Base-by-base conservation (phyloP, 64 coral and sea anemone genomes). In the Actinia equina region DNA sequence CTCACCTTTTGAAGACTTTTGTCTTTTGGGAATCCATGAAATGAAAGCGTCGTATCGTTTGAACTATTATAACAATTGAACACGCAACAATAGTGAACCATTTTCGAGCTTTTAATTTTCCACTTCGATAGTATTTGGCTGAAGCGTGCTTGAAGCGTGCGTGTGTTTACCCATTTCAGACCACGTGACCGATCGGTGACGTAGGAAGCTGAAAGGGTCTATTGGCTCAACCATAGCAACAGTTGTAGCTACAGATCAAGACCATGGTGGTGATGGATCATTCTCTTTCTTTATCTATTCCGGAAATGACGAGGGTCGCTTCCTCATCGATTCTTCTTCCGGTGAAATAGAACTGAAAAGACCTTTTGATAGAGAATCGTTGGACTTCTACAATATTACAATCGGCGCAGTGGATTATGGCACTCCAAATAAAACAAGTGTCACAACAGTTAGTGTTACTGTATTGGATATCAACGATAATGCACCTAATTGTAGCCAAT, bases 391-490 rank as follows among this genome's bases (percentile, higher is more conserved):
- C 81, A 91, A 87, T 43, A 82, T 91, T 19, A 91, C 64, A 62
- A 51, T 91, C 59, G 81, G 74, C 57, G 89, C 86, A 7, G 70
- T 91, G 6, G 89, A 91, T 80, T 46, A 91, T 20, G 89, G 86
- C 43, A 87, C 67, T 70, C 19, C 53, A 19, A 12, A 8, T 3
- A 86, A 57, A 53, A 43, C 58, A 52, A 81, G 84, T 51, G 79
- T 87, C 77, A 59, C 86, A 67, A 91, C 89, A 6, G 74, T 91
- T 57, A 77, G 77, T 60, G 79, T 91, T 60, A 63, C 69, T 3
- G 89, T 91, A 44, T 26, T 82, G 57, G 89, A 91, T 55, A 43
- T 80, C 44, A 91, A 91, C 52, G 89, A 91, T 82, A 86, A 91
- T 59, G 37, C 53, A 11, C 89, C 89, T 30, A 76, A 53, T 49